Base-by-base conservation (phyloP, 2,797 vertebrate genomes). In the Artibeus jamaicensis region DNA sequence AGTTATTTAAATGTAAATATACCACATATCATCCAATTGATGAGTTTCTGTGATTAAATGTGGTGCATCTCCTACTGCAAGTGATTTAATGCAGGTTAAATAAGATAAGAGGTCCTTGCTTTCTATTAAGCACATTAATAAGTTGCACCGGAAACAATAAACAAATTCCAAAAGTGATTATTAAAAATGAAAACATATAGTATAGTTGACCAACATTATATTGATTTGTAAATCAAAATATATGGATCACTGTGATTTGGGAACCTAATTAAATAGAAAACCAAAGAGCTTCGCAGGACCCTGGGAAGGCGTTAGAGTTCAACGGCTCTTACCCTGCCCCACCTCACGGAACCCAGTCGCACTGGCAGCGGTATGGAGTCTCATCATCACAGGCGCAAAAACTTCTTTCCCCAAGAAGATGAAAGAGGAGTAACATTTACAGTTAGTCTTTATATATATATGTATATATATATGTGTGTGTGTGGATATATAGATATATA, bases 1-100 rank as follows among this genome's bases (percentile, higher is more conserved):
- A n/a, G n/a, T n/a, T n/a, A n/a, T n/a, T n/a, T n/a, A n/a, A n/a
- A 96, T 96, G 92, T 74, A 92, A 95, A 55, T 76, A 57, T 95
- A 53, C 12, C 15, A 74, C 24, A 10, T 53, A 74, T 70, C 78
- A 42, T 71, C 19, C 34, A 89, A 22, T 55, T 84, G 82, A 55
- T 87, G 86, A 70, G 84, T 57, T 93, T 89, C 79, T 74, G 68
- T 94, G 22, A n/a, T 48, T 96, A 78, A 84, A 4, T 59, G 5
- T 74, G 48, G n/a, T 19, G 6, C 78, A 19, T 81, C 29, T 96
- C 29, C 65, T 86, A 59, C 24, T 68, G 29, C 16, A 94, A 71
- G 22, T 29, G 67, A 93, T 73, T 77, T 95, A 77, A 91, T 82
- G 32, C 1, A 76, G 32, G 14, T 46, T 94, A 42, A 42, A 7